Conservation (phyloP, 2,888 invertebrate species). For the Brachypalpus laphriformis region DNA sequence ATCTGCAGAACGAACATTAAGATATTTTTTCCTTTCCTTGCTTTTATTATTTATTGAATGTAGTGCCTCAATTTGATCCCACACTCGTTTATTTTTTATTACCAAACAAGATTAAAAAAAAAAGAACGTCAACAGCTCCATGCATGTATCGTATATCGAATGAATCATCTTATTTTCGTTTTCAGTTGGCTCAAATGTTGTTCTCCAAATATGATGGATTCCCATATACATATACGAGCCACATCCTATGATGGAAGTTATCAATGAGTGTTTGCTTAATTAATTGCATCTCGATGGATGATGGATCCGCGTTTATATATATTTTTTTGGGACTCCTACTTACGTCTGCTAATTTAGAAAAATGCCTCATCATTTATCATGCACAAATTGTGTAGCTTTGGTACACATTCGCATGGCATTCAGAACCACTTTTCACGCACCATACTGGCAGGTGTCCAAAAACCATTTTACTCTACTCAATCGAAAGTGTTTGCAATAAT, state of each 20-base stretch:
- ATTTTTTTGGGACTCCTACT: too few species aligned
- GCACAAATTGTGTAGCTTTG: not conserved
- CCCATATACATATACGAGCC: not conserved
- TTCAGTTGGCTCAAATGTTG: slow-evolving; percentile 22
- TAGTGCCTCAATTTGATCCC: slow-evolving; percentile 20
- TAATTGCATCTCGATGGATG: slow-evolving; percentile 60
- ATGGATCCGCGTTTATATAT: slow-evolving; percentile 13
- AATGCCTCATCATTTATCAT: slow-evolving; percentile 48
- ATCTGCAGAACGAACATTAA: slow-evolving; percentile 1
- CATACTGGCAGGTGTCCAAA: slow-evolving; percentile 52
- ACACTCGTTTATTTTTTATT: slow-evolving; percentile 36
- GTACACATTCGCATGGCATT: not conserved
- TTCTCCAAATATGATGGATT: slow-evolving; percentile 22
- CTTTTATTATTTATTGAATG: slow-evolving; percentile 41
- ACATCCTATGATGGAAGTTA: slow-evolving; percentile 46
- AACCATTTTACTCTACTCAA: slow-evolving; percentile 35
- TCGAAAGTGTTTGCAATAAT: slow-evolving; percentile 8
- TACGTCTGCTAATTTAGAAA: slow-evolving; percentile 54
- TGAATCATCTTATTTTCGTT: slow-evolving; percentile 53
- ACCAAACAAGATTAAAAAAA: slow-evolving; percentile 9
- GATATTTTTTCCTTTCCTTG: not conserved
- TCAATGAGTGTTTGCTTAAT: slow-evolving; percentile 66
- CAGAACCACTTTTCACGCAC: slow-evolving; percentile 51
- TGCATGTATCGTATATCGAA: slow-evolving; percentile 11
- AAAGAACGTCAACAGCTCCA: slow-evolving; percentile 9